Conservation (phyloP, 2,797 vertebrate species). For the Gymnodraco acuticeps region DNA sequence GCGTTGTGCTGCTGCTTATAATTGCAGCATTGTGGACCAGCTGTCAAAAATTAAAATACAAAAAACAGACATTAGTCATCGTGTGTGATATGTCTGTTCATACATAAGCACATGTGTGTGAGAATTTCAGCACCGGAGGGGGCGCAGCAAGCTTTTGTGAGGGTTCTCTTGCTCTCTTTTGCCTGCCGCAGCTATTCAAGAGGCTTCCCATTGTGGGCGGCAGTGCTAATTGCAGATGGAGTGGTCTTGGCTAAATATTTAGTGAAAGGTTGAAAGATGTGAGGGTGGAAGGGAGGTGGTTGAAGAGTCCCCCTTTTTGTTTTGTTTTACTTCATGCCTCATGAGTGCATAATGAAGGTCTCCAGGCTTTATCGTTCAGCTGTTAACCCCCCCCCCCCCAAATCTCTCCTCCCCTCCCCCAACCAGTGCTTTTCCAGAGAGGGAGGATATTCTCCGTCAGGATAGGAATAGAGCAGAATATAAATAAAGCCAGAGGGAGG, state of each 20-base stretch:
- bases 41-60: background rate
- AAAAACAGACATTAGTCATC: constrained; percentile 26
- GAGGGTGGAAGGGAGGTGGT: constrained; percentile 11
- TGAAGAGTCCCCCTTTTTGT: constrained; percentile 56
- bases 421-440: constrained; percentile 65
- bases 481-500: constrained; percentile 83
- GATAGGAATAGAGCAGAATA: constrained; percentile 81
- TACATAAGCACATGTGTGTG: constrained; percentile 33
- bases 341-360: constrained; percentile 65
- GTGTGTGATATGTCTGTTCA: constrained; percentile 31
- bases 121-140: constrained; percentile 29
- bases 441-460: constrained; percentile 74
- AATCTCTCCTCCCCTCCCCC: constrained; percentile 49
- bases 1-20: background rate
- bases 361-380: constrained; percentile 62
- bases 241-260: constrained; percentile 77
- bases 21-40: background rate
- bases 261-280: constrained; percentile 71
- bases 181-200: constrained; percentile 52
- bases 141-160: constrained; percentile 49
- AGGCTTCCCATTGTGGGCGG: constrained; percentile 62
- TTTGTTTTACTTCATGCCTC: constrained; percentile 53
- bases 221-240: constrained; percentile 77
- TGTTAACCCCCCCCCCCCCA: constrained; percentile 42
- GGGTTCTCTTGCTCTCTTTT: constrained; percentile 34